Base-by-base conservation (phyloP, 2,797 vertebrate genomes). In the Fringilla coelebs region DNA sequence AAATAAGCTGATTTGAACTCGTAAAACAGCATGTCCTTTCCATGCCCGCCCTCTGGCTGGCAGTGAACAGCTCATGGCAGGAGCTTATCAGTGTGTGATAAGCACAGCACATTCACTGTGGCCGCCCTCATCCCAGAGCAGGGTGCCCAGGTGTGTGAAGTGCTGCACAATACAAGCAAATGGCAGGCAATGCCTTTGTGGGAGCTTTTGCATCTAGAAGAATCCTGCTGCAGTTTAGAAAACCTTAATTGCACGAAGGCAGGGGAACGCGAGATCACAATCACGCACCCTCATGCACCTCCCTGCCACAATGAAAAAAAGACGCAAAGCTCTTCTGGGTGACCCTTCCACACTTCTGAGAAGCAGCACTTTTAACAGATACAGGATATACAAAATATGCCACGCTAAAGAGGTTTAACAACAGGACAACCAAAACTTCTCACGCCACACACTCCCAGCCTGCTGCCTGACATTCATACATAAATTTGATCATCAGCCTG, bases 121-220 rank as follows among this genome's bases (percentile, higher is more conserved):
- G 24, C 60, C 31, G 38, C 74, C 61, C 52, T 40, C 25, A 22
- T 1, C 28, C 34, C 54, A 75, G 32, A 49, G 32, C 29, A 14
- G 34, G 20, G 18, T 9, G 77, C 66, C 46, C 52, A 75, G 34
- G 32, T 17, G 58, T 18, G 17, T 12, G 26, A 68, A 65, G 38
- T 2, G 11, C 5, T 49, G 61, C 24, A 61, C 43, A 58, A 49
- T 20, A 60, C 45, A 20, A 55, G 45, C 24, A 72, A 65, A 36
- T 0, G 28, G 21, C 4, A 74, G 21, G 4, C 31, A 61, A 14
- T 1, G 4, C 38, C 46, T 58, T 0, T 3, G 13, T 2, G 29
- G 36, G 28, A 70, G 34, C 28, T 25, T 67, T 52, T 75, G 70
- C 4, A 1, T 13, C 41, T 17, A 75, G 16, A 85, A 63, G 36